Evolutionary conservation across 2,797 vertebrate species (phyloP).

Genomic region (Etheostoma nigrum): DNA sequence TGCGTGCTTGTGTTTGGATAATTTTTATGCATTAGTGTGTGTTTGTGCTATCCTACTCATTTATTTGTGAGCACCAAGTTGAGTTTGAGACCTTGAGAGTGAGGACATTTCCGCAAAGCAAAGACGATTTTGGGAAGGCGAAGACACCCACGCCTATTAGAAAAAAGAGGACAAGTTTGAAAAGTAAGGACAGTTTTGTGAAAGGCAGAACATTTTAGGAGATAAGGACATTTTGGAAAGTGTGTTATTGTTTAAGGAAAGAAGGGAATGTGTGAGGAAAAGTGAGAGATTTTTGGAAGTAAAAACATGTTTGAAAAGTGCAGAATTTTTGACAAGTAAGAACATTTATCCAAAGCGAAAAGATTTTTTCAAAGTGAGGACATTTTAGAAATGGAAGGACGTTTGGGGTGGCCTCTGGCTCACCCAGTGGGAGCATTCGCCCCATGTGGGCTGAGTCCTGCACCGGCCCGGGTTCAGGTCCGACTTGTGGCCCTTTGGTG

Average conservation of each 20-base stretch:
- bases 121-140: neutral
- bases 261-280: too few relatives aligned
- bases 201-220: neutral
- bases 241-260: too few relatives aligned
- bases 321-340: neutral
- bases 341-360: neutral
- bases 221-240: neutral
- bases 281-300: neutral
- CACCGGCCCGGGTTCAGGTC: too few relatives aligned
- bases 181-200: neutral
- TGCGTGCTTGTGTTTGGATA: constrained; percentile 12
- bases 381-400: neutral
- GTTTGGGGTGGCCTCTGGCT: neutral
- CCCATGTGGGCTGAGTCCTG: too few relatives aligned
- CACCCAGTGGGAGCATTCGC: too few relatives aligned
- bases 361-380: neutral
- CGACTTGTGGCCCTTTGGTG: too few relatives aligned
- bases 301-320: neutral
- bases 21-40: neutral
- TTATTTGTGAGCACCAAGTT: neutral
- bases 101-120: neutral
- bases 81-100: neutral
- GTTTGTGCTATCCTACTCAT: neutral
- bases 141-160: neutral
- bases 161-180: neutral